Conservation (phyloP, 2,797 vertebrate species). For the Limosa lapponica region DNA sequence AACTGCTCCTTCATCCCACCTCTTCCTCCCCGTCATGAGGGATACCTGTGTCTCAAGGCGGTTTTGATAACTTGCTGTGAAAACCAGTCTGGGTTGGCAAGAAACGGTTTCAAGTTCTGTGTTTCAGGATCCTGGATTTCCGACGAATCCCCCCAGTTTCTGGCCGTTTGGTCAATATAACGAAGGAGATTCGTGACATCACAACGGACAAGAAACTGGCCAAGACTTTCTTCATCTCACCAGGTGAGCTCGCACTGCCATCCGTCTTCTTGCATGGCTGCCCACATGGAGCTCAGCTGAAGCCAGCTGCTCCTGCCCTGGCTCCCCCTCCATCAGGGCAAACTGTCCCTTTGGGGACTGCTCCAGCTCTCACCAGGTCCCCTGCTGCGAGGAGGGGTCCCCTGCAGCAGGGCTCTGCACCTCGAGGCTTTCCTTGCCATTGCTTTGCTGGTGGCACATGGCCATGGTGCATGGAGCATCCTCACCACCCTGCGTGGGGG, state of each 20-base stretch:
- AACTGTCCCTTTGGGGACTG: not conserved
- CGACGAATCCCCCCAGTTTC: slow-evolving; percentile 84
- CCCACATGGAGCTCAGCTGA: not conserved
- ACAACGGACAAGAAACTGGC: slow-evolving; percentile 85
- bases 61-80: not conserved
- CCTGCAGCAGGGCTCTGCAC: not conserved
- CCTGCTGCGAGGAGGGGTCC: not conserved
- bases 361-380: not conserved
- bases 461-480: not conserved
- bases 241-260: slow-evolving; percentile 69
- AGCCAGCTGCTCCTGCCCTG: not conserved
- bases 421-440: not conserved
- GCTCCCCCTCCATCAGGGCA: rapidly evolving
- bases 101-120: not conserved
- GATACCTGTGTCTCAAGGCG: rapidly evolving
- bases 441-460: not conserved
- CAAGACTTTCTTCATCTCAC: slow-evolving; percentile 86
- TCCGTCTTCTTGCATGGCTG: not conserved
- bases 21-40: not conserved
- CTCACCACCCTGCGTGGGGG: not conserved
- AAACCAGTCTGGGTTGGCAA: not conserved
- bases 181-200: slow-evolving; percentile 83
- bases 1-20: not conserved
- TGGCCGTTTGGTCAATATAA: slow-evolving; percentile 83
- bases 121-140: slow-evolving; percentile 84